phyloP scores from a whole-genome alignment of 2,888 invertebrate genomes.

The Syritta pipiens region DNA sequence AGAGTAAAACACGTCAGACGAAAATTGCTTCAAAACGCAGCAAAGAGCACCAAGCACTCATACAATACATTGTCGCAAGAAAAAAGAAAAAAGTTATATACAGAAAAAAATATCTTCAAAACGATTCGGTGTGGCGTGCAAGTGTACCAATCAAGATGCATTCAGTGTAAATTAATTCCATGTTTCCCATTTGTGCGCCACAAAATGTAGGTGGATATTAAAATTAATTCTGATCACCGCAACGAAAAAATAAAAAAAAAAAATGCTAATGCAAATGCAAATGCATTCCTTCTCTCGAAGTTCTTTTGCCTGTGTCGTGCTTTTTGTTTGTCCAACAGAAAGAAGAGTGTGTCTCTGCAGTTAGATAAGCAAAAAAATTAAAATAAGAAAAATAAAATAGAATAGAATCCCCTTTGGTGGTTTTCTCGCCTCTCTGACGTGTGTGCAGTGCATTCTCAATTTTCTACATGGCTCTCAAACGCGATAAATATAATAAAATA shows the following conservation, averaged over 20 bases:
- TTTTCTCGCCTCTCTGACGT: constrained; percentile 13
- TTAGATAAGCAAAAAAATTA: constrained; percentile 62
- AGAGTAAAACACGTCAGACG: constrained; percentile 28
- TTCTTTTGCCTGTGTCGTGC: constrained; percentile 33
- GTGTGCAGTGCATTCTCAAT: constrained; percentile 22
- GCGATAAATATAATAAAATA: constrained; percentile 13
- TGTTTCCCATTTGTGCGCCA: constrained; percentile 33
- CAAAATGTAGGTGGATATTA: constrained; percentile 48
- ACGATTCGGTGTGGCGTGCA: constrained; percentile 8
- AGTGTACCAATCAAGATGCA: constrained; percentile 23
- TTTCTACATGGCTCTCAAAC: constrained; percentile 16
- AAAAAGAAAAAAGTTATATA: constrained; percentile 24
- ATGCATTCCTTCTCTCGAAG: constrained; percentile 49
- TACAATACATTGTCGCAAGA: too few relatives aligned
- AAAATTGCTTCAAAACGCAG: constrained; percentile 8
- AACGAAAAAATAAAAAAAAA: constrained; percentile 15
- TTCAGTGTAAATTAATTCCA: constrained; percentile 29
- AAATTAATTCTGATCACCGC: constrained; percentile 12
- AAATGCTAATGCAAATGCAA: constrained; percentile 29
- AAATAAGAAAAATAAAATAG: constrained; percentile 17
- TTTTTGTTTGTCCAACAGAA: constrained; percentile 50
- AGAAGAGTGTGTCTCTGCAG: constrained; percentile 38
- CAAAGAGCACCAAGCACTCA: too few relatives aligned
- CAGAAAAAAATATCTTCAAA: constrained; percentile 5
- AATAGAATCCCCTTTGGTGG: constrained; percentile 12